Conservation (phyloP, 2,888 invertebrate species). For the Rotaria magnacalcarata region DNA sequence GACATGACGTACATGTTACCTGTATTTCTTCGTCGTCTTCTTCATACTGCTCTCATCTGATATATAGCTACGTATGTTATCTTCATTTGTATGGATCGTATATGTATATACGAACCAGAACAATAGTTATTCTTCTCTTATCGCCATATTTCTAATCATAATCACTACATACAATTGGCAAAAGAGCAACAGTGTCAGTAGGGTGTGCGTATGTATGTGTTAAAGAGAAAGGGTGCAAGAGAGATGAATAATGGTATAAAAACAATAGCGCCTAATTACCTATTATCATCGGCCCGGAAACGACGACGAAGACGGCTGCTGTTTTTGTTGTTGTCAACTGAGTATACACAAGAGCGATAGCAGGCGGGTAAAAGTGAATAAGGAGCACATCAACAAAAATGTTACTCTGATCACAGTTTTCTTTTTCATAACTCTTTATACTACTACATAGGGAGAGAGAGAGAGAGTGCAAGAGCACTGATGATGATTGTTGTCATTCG, state of each 20-base stretch:
- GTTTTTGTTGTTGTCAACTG: conserved; percentile 12
- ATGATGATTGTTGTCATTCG: conserved; percentile 12
- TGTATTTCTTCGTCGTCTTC: neutral
- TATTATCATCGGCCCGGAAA: conserved; percentile 9
- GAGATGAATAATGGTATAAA: conserved; percentile 19
- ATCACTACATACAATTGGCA: neutral
- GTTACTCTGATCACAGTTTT: neutral
- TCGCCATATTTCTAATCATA: neutral
- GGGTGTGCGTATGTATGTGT: neutral
- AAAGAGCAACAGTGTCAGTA: conserved; percentile 21
- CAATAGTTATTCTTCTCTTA: neutral
- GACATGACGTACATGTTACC: neutral
- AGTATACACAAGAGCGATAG: neutral
- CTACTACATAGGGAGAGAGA: neutral
- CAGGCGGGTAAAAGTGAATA: neutral
- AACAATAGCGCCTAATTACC: conserved; percentile 21
- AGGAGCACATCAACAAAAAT: neutral
- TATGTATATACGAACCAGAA: neutral
- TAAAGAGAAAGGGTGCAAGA: neutral
- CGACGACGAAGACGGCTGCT: neutral
- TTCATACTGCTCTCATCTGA: neutral
- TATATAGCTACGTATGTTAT: neutral
- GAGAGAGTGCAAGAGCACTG: neutral
- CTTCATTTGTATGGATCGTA: neutral
- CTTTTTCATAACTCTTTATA: neutral